A percentile compares a stretch with the other conserved stretches of the same genome.
Conservation (phyloP, 2,113 vertebrate species). For the Columba livia region DNA sequence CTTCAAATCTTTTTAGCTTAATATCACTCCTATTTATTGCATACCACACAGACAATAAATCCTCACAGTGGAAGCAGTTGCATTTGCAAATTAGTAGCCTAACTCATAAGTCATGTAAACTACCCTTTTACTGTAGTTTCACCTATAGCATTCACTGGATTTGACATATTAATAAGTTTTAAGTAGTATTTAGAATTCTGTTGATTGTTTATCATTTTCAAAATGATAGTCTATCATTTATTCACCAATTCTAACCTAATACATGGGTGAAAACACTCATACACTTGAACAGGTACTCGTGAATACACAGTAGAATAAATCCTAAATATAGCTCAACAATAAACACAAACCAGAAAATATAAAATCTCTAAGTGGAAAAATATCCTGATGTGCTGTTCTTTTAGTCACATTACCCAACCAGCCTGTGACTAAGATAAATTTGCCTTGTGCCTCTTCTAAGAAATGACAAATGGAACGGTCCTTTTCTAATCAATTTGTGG, state of each 20-base stretch:
- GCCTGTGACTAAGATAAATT: constrained; percentile 23
- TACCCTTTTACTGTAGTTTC: not conserved
- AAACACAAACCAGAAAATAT: not conserved
- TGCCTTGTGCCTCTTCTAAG: not conserved
- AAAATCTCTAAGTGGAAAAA: not conserved
- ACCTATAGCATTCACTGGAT: not conserved
- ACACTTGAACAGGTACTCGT: not conserved
- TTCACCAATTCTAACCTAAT: not conserved
- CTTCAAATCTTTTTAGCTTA: not conserved
- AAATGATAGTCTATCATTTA: not conserved
- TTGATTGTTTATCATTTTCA: not conserved
- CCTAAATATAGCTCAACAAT: not conserved
- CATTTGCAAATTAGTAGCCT: not conserved
- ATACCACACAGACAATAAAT: not conserved
- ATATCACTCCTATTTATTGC: not conserved
- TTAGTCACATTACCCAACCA: not conserved
- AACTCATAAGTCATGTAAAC: not conserved
- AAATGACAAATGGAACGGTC: not conserved
- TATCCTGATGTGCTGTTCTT: not conserved
- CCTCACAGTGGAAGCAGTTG: not conserved
- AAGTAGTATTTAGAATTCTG: not conserved
- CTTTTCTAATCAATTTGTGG: constrained; percentile 29
- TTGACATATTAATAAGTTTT: not conserved
- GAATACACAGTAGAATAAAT: not conserved
- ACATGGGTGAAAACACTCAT: not conserved